phyloP scores from a whole-genome alignment of 2,888 invertebrate species.

The Folsomia manolachei region DNA sequence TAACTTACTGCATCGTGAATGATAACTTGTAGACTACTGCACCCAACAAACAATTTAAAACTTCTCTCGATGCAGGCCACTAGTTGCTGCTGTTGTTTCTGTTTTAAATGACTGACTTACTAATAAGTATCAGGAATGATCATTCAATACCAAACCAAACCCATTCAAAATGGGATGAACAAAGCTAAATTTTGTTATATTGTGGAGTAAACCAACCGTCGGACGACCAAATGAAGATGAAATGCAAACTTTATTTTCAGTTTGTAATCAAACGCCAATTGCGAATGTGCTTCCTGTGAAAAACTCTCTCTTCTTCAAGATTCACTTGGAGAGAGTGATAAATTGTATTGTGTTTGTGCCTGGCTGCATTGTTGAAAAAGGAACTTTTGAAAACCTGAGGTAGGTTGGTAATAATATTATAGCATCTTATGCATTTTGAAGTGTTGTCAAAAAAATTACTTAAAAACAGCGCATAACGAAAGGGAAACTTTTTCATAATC shows the following conservation, averaged over 20 bases:
- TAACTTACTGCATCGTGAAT: background rate
- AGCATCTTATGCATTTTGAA: too few relatives aligned
- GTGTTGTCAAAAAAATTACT: background rate
- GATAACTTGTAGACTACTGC: slow-evolving; percentile 6
- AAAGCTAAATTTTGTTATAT: background rate
- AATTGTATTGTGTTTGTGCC: background rate
- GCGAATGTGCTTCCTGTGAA: slow-evolving; percentile 21
- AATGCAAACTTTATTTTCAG: slow-evolving; percentile 40
- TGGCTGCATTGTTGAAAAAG: background rate
- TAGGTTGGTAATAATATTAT: background rate
- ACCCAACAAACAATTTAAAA: background rate
- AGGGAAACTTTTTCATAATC: background rate
- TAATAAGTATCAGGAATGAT: background rate
- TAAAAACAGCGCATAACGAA: background rate
- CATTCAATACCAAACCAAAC: too few relatives aligned
- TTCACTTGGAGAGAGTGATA: slow-evolving; percentile 7
- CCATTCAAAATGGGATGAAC: too few relatives aligned
- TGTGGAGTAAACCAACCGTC: slow-evolving; percentile 7
- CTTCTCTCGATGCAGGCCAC: slow-evolving; percentile 3
- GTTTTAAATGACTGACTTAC: background rate
- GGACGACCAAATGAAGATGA: slow-evolving; percentile 10
- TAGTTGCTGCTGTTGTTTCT: background rate
- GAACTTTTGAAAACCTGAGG: background rate
- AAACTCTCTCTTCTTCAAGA: slow-evolving; percentile 23
- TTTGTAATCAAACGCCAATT: slow-evolving; percentile 36